Conservation (phyloP, 2,888 invertebrate genomes). For the Prosapia bicincta region DNA sequence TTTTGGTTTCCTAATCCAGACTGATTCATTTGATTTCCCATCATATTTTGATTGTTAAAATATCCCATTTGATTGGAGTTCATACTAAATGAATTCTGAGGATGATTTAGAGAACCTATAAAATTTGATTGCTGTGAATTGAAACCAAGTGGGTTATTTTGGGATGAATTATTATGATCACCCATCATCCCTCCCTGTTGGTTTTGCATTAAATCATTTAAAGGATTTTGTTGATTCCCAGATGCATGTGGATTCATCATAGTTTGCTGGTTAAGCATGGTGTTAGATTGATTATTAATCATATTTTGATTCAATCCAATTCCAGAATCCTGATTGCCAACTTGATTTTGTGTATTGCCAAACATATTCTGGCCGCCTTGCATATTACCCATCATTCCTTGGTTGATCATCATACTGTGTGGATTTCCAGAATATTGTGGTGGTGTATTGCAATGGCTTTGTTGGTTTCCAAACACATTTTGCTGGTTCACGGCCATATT, state of each 20-base stretch:
- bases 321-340: conserved; percentile 11
- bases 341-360: conserved; percentile 7
- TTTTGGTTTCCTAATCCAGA: conserved; percentile 4
- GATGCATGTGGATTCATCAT: conserved; percentile 7
- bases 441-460: not conserved
- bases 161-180: not conserved
- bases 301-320: conserved; percentile 16
- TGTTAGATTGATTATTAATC: conserved; percentile 11
- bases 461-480: conserved; percentile 15
- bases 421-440: not conserved
- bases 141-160: not conserved
- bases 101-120: not conserved
- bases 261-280: conserved; percentile 16
- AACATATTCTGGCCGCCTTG: conserved; percentile 15
- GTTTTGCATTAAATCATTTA: conserved; percentile 16
- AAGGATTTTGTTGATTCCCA: conserved; percentile 7
- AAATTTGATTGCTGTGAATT: not conserved
- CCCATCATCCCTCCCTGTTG: conserved; percentile 16
- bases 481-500: conserved; percentile 17
- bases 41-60: conserved; percentile 18
- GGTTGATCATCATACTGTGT: not conserved
- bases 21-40: no score
- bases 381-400: not conserved
- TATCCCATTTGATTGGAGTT: conserved; percentile 14
- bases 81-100: conserved; percentile 21